phyloP scores from a whole-genome alignment of 1,140 invertebrate genomes.

The Cecropterus lyciades region DNA sequence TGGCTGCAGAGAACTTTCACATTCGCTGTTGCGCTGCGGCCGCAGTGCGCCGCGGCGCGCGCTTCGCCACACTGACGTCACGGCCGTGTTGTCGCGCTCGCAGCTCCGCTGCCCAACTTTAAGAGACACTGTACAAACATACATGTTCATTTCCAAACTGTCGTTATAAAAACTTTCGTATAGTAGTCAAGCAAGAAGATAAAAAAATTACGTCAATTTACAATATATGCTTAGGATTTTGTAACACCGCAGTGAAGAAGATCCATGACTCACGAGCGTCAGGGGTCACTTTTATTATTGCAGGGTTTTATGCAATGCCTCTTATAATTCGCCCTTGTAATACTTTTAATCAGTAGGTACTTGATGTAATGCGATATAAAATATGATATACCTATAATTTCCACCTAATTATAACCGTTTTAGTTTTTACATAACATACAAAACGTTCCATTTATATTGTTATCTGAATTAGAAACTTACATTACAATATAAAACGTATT shows the following conservation, averaged over 20 bases:
- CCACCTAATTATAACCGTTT: constrained; percentile 1
- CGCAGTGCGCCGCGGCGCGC: constrained; percentile 34
- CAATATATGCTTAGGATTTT: no score
- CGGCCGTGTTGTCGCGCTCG: constrained; percentile 41
- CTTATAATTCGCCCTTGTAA: constrained; percentile 27
- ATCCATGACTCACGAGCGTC: neutral
- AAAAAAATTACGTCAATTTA: no score
- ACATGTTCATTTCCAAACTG: neutral
- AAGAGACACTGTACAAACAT: neutral
- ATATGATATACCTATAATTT: constrained; percentile 5
- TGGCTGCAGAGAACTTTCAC: constrained; percentile 77
- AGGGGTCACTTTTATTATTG: neutral
- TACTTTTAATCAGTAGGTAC: constrained; percentile 3
- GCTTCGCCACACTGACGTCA: constrained; percentile 66
- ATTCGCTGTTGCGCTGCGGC: constrained; percentile 73
- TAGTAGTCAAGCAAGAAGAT: no score
- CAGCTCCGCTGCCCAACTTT: constrained; percentile 1
- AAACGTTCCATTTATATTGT: neutral
- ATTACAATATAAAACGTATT: neutral
- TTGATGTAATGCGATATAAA: constrained; percentile 11
- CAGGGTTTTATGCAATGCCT: neutral
- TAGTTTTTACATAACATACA: neutral
- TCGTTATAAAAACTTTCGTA: neutral
- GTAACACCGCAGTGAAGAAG: neutral
- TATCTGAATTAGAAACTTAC: neutral